phyloP scores from a whole-genome alignment of 2,888 invertebrate species.

The Amaurobius ferox region DNA sequence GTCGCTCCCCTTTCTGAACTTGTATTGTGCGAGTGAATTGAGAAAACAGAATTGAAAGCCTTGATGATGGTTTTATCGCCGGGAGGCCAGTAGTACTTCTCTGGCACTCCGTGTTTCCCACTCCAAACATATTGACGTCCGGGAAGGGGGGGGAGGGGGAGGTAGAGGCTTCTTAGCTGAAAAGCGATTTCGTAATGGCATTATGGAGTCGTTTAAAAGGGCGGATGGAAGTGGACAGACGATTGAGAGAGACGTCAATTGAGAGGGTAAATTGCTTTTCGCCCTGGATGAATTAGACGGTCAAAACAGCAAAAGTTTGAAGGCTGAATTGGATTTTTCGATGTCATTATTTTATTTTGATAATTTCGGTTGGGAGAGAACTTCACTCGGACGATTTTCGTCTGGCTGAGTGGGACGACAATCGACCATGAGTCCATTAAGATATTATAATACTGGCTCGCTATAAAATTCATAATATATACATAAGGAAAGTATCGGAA shows the following conservation, averaged over 20 bases:
- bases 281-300: background rate
- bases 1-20: background rate
- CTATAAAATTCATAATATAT: too few species aligned
- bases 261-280: constrained; percentile 61
- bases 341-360: too few species aligned
- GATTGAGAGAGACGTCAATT: constrained; percentile 36
- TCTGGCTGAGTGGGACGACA: too few species aligned
- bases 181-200: constrained; percentile 63
- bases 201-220: constrained; percentile 60
- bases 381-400: too few species aligned
- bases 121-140: constrained; percentile 66
- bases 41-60: constrained; percentile 20
- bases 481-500: too few species aligned
- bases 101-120: background rate
- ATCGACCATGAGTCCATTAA: too few species aligned
- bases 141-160: background rate
- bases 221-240: constrained; percentile 47
- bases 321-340: background rate
- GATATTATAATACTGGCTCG: too few species aligned
- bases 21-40: constrained; percentile 35
- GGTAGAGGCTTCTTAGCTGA: background rate
- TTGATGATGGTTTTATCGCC: constrained; percentile 61
- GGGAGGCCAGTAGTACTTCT: constrained; percentile 1
- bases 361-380: too few species aligned
- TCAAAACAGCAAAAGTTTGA: constrained; percentile 31